Conservation (phyloP, 2,888 invertebrate species). For the Leistus spinibarbis region DNA sequence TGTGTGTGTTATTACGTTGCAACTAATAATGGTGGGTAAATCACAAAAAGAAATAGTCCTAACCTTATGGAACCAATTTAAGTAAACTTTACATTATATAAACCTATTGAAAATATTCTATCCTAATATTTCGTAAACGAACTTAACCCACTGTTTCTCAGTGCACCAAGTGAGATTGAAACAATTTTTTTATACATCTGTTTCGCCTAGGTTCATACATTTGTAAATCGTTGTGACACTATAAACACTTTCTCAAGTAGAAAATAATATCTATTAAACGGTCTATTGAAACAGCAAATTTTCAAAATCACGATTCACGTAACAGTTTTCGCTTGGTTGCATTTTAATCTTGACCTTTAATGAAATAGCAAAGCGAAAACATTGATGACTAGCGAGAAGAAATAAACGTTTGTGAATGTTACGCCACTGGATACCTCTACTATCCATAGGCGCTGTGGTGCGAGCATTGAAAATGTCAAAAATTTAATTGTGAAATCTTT, state of each 20-base stretch:
- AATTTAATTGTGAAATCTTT: constrained; percentile 37
- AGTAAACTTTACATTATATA: too few species aligned
- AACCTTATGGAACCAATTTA: too few species aligned
- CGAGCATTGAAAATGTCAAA: constrained; percentile 36
- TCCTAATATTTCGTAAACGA: too few species aligned
- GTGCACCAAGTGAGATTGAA: neutral
- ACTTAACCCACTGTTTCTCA: too few species aligned
- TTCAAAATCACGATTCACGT: neutral
- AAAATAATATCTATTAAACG: neutral
- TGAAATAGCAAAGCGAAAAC: neutral
- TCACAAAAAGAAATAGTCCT: too few species aligned
- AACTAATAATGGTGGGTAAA: too few species aligned
- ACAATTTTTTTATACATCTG: too few species aligned
- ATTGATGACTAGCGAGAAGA: neutral
- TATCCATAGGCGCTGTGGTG: neutral
- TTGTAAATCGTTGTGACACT: neutral
- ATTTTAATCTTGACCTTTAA: constrained; percentile 8
- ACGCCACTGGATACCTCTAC: constrained; percentile 27
- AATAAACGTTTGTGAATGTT: constrained; percentile 8
- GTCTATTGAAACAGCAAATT: neutral
- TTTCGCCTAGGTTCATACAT: neutral
- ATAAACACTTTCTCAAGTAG: neutral
- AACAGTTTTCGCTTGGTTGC: neutral
- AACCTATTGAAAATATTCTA: too few species aligned
- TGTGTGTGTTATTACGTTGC: too few species aligned